Base-by-base conservation (phyloP, 2,888 invertebrate genomes). In the Epiperipatus broadwayi region DNA sequence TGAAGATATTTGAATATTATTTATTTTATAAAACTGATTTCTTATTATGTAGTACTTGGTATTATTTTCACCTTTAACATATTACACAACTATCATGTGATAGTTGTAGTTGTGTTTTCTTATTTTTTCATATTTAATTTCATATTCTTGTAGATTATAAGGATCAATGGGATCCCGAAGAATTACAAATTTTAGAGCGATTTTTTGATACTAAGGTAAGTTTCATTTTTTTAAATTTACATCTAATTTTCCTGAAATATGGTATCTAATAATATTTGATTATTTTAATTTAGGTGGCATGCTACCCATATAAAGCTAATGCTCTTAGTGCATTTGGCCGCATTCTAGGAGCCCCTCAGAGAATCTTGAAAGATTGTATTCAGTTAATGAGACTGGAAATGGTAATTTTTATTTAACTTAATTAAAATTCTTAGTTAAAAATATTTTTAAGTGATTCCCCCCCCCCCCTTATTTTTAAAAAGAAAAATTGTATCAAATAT, bases 231-330 rank as follows among this genome's bases (percentile, higher is more conserved):
- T n/a, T n/a, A n/a, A n/a, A n/a, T n/a, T n/a, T n/a, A n/a, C n/a
- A n/a, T n/a, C n/a, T n/a, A n/a, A n/a, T n/a, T n/a, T n/a, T n/a
- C n/a, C n/a, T n/a, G n/a, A n/a, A n/a, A n/a, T n/a, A n/a, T n/a
- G n/a, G n/a, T n/a, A n/a, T n/a, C n/a, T n/a, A n/a, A n/a, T 1
- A 25, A 31, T 4, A 3, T 7, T 3, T 25, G 12, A 40, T 32
- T 10, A 34, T 41, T n/a, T 35, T 39, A 27, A 45, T 25, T n/a
- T 70, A 83, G 56, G 85, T 84, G 22, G 81, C 78, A 5, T 73
- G 78, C 14, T 79, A 84, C 3, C 89, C 91, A 1, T 91, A 80
- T 64, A 81, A 87, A 53, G 80, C 83, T 2, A 81, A 80, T 51
- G 75, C 83, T 4, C 67, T 91, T 50, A 73, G 75, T 47, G 81